Evolutionary conservation across 2,113 vertebrate genomes (phyloP).

Genomic region (Lanius ludovicianus): DNA sequence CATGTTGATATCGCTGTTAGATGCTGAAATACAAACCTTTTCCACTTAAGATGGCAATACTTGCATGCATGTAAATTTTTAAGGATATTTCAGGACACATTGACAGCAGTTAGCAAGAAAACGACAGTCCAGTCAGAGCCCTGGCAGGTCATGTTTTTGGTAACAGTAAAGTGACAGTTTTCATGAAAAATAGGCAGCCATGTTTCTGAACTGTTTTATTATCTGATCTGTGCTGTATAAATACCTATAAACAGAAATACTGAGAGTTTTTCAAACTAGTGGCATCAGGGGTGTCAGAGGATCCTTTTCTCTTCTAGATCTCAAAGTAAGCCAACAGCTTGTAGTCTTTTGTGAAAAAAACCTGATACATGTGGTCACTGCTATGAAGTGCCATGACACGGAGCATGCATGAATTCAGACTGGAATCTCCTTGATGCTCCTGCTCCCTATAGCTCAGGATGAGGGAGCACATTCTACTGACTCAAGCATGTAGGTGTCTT

Average conservation of each 20-base stretch:
- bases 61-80: neutral
- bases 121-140: neutral
- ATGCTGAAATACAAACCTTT: neutral
- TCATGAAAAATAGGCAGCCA: neutral
- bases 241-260: neutral
- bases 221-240: neutral
- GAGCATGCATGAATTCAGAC: neutral
- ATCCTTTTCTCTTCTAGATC: neutral
- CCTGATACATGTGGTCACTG: neutral
- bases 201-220: neutral
- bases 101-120: neutral
- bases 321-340: neutral
- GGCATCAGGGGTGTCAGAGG: neutral
- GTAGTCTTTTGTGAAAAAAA: neutral
- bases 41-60: neutral
- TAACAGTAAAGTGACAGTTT: neutral
- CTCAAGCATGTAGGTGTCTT: neutral
- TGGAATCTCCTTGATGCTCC: neutral
- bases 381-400: neutral
- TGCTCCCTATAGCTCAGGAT: neutral
- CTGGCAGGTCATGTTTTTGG: neutral
- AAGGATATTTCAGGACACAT: neutral
- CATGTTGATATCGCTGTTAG: neutral
- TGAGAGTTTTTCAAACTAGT: neutral
- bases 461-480: neutral